A percentile compares a stretch with the other conserved stretches of the same genome.
Evolutionary conservation across 2,888 invertebrate species (phyloP).

Genomic region (Tineola bisselliella): DNA sequence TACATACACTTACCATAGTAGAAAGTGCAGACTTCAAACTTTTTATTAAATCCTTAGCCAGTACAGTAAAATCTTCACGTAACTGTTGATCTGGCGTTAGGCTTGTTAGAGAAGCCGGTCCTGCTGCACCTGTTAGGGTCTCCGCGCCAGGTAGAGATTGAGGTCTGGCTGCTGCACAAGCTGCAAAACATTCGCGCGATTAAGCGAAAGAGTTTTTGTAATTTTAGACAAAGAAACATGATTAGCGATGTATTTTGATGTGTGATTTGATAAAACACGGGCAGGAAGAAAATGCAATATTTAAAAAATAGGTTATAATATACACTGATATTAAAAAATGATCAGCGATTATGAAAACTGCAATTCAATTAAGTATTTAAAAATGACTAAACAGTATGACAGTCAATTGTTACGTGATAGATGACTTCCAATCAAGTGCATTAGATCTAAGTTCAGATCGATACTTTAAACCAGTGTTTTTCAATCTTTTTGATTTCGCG

Average conservation of each 20-base stretch:
- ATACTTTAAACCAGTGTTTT: no score
- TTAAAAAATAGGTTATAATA: not conserved
- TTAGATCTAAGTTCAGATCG: no score
- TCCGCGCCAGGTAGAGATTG: constrained; percentile 68
- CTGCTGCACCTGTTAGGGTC: constrained; percentile 31
- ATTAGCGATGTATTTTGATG: no score
- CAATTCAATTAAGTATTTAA: no score
- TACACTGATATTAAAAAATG: no score
- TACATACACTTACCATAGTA: constrained; percentile 35
- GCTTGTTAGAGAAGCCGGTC: constrained; percentile 49
- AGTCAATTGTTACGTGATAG: no score
- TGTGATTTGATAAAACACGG: no score
- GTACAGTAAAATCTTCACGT: constrained; percentile 73
- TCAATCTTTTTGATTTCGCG: no score
- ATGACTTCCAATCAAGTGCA: no score
- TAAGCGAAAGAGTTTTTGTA: not conserved
- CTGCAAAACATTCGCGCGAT: constrained; percentile 23
- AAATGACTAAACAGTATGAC: no score
- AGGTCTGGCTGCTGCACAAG: constrained; percentile 62
- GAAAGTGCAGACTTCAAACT: constrained; percentile 70
- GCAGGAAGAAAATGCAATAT: no score
- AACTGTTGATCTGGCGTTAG: constrained; percentile 61
- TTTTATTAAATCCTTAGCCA: constrained; percentile 75
- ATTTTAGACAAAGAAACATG: not conserved
- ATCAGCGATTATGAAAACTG: no score